phyloP scores from a whole-genome alignment of 2,113 vertebrate genomes.

The Lasiurus borealis region DNA sequence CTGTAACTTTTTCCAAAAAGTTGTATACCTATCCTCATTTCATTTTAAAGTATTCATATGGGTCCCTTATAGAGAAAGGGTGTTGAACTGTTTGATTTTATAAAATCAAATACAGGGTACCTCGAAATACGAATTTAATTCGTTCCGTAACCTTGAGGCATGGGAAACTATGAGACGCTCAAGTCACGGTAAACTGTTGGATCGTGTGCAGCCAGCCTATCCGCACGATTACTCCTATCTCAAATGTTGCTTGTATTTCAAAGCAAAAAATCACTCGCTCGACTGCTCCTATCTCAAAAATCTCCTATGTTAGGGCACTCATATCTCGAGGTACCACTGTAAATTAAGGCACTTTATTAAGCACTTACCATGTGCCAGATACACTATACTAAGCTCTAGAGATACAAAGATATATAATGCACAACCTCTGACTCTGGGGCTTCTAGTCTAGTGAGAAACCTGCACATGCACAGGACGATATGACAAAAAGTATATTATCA shows the following conservation, averaged over 20 bases:
- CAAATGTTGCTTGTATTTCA: too few relatives aligned
- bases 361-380: neutral
- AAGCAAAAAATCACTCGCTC: too few relatives aligned
- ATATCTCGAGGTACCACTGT: too few relatives aligned
- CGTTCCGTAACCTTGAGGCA: too few relatives aligned
- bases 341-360: neutral
- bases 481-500: neutral
- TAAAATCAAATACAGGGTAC: constrained; percentile 33
- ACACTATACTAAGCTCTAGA: neutral
- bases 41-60: neutral
- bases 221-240: too few relatives aligned
- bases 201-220: too few relatives aligned
- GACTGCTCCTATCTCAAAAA: too few relatives aligned
- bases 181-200: too few relatives aligned
- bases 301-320: too few relatives aligned
- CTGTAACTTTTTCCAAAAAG: neutral
- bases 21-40: neutral
- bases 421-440: neutral
- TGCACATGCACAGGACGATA: neutral
- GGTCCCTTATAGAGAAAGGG: neutral
- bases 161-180: too few relatives aligned
- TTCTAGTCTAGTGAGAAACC: neutral
- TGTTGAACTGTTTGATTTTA: constrained; percentile 17
- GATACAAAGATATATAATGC: neutral
- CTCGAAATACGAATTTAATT: too few relatives aligned